These are phyloP conservation scores for Cassiopea andromeda DNA, from an alignment of 30 jellyfish, hydroid and myxozoan genomes.

Conservation along the genomic window DNA sequence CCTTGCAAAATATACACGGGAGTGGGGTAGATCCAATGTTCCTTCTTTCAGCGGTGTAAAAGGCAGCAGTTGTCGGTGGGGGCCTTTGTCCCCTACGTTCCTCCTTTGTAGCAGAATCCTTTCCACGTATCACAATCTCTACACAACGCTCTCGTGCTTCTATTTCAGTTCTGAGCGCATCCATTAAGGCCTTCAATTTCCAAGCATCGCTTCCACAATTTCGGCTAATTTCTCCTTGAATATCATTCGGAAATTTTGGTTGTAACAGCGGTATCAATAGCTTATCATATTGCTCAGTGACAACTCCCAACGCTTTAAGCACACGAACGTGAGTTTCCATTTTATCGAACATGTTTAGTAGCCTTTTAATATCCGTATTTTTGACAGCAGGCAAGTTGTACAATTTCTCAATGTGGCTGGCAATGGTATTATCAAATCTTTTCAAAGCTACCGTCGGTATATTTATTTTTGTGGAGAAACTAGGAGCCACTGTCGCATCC, in stretches of 20 bases:
- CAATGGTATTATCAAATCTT: slow-evolving; percentile 15
- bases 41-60: not conserved
- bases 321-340: slow-evolving; percentile 22
- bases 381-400: slow-evolving; percentile 14
- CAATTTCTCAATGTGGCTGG: slow-evolving; percentile 20
- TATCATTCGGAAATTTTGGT: slow-evolving; percentile 6
- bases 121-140: not conserved
- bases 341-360: slow-evolving; percentile 9
- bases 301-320: slow-evolving; percentile 8
- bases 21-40: not conserved
- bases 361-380: not conserved
- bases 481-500: not conserved
- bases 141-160: not conserved
- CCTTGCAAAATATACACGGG: slow-evolving; percentile 10
- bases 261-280: slow-evolving; percentile 10
- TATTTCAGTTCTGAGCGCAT: not conserved
- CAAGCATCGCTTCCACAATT: not conserved
- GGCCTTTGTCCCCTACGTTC: not conserved
- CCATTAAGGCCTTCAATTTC: not conserved
- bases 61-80: slow-evolving; percentile 5
- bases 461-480: not conserved
- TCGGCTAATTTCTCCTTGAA: not conserved
- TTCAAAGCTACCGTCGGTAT: slow-evolving; percentile 39
- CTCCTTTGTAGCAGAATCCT: not conserved
- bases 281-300: slow-evolving; percentile 5